Evolutionary conservation across 2,888 invertebrate genomes (phyloP), one percentile per base, ranked within the genome.

Genomic region (Taphrorychus bicolor): DNA sequence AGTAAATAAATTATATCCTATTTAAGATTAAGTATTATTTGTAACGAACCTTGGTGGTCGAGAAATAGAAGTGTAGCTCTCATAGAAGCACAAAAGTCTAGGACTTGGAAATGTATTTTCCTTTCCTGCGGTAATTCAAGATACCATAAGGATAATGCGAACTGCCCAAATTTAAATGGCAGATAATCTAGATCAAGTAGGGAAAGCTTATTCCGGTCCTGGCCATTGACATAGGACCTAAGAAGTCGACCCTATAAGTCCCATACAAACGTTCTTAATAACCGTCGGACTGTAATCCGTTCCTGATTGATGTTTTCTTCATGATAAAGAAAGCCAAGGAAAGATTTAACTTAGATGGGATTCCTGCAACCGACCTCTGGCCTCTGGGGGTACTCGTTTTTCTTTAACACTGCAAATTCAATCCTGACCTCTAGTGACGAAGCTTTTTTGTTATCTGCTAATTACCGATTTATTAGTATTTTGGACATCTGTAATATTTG

Each of bases 251-350:
- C 74, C 75, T 71, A 73, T 75, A 71, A 75, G 76, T 76, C 77
- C 75, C 78, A 78, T 79, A 78, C 78, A 77, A 72, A 77, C 79
- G 79, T 80, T 80, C 80, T 81, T 81, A 82, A 82, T 82, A 82
- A 81, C 81, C 78, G 81, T 81, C 81, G 72, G 76, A 76, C 76
- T 77, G 80, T 81, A 82, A 81, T 81, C 82, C 82, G 75, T 72
- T 74, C 69, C 79, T 81, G 82, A 82, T 82, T 81, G 82, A 82
- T 82, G 79, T 80, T 79, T 75, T 77, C 78, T 78, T 75, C 79
- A 80, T 78, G 81, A 79, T 79, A 77, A 78, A 64, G 56, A 78
- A 78, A 64, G 53, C 53, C 58, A 42, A 58, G 52, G 52, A 63
- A 57, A 63, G 57, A 63, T 63, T 63, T 63, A 57, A 63, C 57